Evolutionary conservation across 2,113 vertebrate genomes (phyloP).

Genomic region (Haplochromis burtoni): DNA sequence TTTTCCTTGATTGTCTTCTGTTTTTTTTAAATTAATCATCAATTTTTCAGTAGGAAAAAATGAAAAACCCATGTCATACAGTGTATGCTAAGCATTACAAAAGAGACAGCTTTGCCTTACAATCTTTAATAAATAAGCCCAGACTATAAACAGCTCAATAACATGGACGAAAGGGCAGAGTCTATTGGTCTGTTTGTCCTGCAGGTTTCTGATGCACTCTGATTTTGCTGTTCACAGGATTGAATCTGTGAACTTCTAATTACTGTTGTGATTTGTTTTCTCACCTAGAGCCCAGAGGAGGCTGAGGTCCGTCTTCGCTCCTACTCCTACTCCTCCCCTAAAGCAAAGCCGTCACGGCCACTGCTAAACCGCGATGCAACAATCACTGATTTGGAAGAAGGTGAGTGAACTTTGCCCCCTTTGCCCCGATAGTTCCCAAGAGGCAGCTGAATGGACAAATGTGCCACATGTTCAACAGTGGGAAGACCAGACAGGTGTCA

Average conservation of each 20-base stretch:
- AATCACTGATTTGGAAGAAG: conserved; percentile 70
- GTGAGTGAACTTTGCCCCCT: conserved; percentile 66
- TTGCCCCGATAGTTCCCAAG: background rate
- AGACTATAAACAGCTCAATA: background rate
- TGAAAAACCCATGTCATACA: background rate
- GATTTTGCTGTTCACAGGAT: background rate
- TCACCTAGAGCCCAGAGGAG: conserved; percentile 67
- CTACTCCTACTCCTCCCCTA: conserved; percentile 88
- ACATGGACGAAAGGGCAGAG: background rate
- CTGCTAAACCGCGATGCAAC: conserved; percentile 67
- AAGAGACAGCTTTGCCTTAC: background rate
- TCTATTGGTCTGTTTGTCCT: background rate
- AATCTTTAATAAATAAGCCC: background rate
- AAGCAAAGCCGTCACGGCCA: conserved; percentile 70
- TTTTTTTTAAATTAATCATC: background rate
- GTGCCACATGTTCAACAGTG: conserved; percentile 9
- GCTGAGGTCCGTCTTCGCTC: conserved; percentile 83
- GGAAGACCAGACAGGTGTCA: background rate
- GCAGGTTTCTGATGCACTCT: background rate
- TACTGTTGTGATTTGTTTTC: background rate
- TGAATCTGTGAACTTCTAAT: background rate
- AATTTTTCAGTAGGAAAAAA: background rate
- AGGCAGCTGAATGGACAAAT: conserved; percentile 33
- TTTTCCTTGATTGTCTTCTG: background rate
- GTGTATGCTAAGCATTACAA: background rate